These are phyloP conservation scores for Magallana angulata DNA, from an alignment of 1,140 invertebrate species.

Conservation along the genomic window DNA sequence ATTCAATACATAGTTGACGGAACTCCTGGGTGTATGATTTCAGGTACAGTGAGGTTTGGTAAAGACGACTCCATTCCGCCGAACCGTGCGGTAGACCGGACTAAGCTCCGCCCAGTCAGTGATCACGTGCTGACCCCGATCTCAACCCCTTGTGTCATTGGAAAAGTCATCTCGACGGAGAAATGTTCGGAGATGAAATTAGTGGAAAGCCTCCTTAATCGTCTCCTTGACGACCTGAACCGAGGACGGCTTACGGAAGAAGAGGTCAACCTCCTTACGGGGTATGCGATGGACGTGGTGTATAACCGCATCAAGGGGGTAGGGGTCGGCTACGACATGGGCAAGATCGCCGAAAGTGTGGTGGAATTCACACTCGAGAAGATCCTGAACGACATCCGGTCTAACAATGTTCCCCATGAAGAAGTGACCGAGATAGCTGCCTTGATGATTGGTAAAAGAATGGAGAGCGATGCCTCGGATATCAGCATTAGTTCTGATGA, in stretches of 20 bases:
- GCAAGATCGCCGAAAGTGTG: slow-evolving; percentile 43
- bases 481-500: slow-evolving; percentile 25
- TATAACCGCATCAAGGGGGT: background rate
- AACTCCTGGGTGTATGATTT: background rate
- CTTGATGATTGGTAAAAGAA: background rate
- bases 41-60: slow-evolving; percentile 35
- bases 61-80: slow-evolving; percentile 39
- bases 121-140: slow-evolving; percentile 57
- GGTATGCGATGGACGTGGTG: slow-evolving; percentile 47
- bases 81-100: background rate
- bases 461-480: background rate
- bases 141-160: slow-evolving; percentile 7
- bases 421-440: slow-evolving; percentile 57
- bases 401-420: slow-evolving; percentile 36
- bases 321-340: background rate
- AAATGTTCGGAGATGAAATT: slow-evolving; percentile 37
- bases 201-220: slow-evolving; percentile 50
- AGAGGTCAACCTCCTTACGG: slow-evolving; percentile 43
- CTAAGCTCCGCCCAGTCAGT: slow-evolving; percentile 30
- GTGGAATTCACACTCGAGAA: slow-evolving; percentile 56
- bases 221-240: slow-evolving; percentile 55
- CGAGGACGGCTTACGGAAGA: slow-evolving; percentile 26
- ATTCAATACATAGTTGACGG: background rate
- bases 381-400: slow-evolving; percentile 50
- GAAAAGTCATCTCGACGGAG: background rate